A percentile compares a stretch with the other conserved stretches of the same genome.
Evolutionary conservation across 2,888 invertebrate genomes (phyloP).

Genomic region (Hermaeophaga mercurialis): DNA sequence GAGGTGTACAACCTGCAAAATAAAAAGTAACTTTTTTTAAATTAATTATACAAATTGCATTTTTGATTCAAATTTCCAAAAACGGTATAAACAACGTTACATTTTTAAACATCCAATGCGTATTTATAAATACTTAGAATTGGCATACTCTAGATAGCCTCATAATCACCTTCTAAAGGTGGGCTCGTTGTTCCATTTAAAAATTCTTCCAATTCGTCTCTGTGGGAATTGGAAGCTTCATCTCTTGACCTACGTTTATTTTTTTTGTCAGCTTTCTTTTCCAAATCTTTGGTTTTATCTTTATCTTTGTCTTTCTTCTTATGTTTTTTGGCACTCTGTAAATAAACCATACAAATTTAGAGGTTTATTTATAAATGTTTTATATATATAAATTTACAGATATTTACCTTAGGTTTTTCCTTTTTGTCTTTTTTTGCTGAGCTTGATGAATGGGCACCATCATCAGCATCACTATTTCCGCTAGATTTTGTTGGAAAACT

Average conservation of each 20-base stretch:
- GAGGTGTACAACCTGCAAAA: too few species aligned
- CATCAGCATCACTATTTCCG: conserved; percentile 60
- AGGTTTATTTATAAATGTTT: not conserved
- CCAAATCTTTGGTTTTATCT: conserved; percentile 62
- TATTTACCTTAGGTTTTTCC: conserved; percentile 57
- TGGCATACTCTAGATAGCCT: conserved; percentile 64
- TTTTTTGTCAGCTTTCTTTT: conserved; percentile 54
- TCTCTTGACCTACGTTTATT: conserved; percentile 58
- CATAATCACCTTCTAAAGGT: conserved; percentile 64
- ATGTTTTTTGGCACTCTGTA: conserved; percentile 50
- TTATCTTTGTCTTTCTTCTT: conserved; percentile 62
- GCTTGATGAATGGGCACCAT: conserved; percentile 47
- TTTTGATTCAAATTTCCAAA: too few species aligned
- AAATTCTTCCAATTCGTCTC: conserved; percentile 68
- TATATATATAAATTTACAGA: not conserved
- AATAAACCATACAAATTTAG: conserved; percentile 10
- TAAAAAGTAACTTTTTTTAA: too few species aligned
- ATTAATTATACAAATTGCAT: too few species aligned
- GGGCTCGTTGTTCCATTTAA: conserved; percentile 63
- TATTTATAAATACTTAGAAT: too few species aligned
- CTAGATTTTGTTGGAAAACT: conserved; percentile 62
- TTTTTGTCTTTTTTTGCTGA: conserved; percentile 52
- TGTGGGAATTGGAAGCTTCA: conserved; percentile 53
- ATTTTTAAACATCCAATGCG: conserved; percentile 28
- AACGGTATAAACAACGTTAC: not conserved